These are phyloP conservation scores for Allygus modestus DNA, from an alignment of 2,888 invertebrate species.

Conservation along the genomic window DNA sequence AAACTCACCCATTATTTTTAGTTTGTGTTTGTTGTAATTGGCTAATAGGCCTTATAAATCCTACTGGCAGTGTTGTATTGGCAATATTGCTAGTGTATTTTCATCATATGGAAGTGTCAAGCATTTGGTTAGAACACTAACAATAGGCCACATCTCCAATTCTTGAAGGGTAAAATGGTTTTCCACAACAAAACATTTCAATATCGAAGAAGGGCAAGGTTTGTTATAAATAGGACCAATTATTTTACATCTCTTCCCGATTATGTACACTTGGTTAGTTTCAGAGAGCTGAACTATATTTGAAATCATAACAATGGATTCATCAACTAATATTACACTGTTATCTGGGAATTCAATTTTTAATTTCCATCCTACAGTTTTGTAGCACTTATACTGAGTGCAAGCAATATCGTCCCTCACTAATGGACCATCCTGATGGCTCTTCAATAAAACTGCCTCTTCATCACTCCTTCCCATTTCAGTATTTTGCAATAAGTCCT, in stretches of 20 bases:
- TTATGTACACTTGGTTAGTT: neutral
- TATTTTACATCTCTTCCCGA: neutral
- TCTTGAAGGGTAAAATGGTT: too few relatives aligned
- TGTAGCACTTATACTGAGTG: neutral
- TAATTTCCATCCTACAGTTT: neutral
- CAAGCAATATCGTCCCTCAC: neutral
- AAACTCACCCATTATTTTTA: too few relatives aligned
- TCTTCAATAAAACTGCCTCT: neutral
- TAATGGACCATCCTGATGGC: neutral
- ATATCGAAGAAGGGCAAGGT: neutral
- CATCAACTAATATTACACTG: neutral
- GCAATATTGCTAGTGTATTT: too few relatives aligned
- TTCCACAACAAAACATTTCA: too few relatives aligned
- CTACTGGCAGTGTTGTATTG: too few relatives aligned
- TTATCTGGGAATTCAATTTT: neutral
- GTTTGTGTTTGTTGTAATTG: too few relatives aligned
- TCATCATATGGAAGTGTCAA: too few relatives aligned
- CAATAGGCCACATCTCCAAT: too few relatives aligned
- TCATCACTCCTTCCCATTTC: neutral
- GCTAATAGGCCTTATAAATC: too few relatives aligned
- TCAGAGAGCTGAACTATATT: neutral
- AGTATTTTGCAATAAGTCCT: neutral
- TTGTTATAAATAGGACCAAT: neutral
- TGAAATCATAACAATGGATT: neutral
- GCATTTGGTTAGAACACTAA: too few relatives aligned